Evolutionary conservation across 2,888 invertebrate genomes (phyloP).

Genomic region (Notodonta dromedarius): DNA sequence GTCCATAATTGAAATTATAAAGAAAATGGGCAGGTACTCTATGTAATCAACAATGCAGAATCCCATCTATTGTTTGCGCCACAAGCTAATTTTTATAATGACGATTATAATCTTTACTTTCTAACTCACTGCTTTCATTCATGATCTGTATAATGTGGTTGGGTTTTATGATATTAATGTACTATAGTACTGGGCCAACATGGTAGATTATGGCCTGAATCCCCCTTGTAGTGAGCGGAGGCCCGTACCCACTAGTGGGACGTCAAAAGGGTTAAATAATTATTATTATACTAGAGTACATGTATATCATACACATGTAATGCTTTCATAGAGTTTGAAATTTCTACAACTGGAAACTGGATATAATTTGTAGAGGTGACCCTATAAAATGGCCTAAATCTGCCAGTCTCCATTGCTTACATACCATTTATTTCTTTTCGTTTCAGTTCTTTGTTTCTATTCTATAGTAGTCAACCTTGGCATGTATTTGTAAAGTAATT

Average conservation of each 20-base stretch:
- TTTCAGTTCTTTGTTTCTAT: too few relatives aligned
- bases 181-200: background rate
- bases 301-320: background rate
- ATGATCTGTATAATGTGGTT: background rate
- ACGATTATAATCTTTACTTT: conserved; percentile 22
- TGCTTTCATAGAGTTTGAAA: background rate
- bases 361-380: background rate
- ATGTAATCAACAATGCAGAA: conserved; percentile 19
- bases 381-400: too few relatives aligned
- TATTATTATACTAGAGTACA: too few relatives aligned
- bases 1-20: background rate
- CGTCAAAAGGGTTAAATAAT: too few relatives aligned
- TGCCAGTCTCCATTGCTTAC: too few relatives aligned
- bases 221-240: too few relatives aligned
- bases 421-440: too few relatives aligned
- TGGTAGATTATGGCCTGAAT: too few relatives aligned
- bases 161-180: background rate
- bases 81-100: conserved; percentile 15
- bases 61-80: conserved; percentile 23
- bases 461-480: too few relatives aligned
- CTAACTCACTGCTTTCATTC: conserved; percentile 21
- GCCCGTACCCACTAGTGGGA: too few relatives aligned
- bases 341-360: background rate
- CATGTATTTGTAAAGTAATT: too few relatives aligned
- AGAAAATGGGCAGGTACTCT: background rate